Evolutionary conservation across 2,113 vertebrate genomes (phyloP).

Genomic region (Glaucomys volans): DNA sequence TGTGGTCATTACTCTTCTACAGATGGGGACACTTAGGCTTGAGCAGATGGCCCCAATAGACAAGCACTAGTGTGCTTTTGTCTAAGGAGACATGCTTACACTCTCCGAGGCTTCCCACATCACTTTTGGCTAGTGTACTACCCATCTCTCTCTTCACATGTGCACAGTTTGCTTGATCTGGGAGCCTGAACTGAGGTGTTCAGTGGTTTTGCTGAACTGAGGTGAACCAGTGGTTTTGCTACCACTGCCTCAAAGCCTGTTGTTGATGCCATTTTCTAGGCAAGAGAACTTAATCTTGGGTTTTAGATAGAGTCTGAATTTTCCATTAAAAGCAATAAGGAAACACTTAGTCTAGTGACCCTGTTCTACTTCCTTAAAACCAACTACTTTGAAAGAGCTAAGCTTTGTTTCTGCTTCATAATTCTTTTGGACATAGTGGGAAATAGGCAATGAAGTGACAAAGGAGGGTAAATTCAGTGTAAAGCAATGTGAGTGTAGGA

Average conservation of each 20-base stretch:
- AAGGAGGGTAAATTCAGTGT: not conserved
- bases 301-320: not conserved
- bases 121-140: fast-evolving
- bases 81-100: not conserved
- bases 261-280: not conserved
- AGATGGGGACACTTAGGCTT: not conserved
- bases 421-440: slow-evolving; percentile 1
- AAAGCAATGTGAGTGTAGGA: not conserved
- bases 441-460: slow-evolving; percentile 41
- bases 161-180: not conserved
- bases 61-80: no score
- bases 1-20: not conserved
- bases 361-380: not conserved
- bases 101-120: not conserved
- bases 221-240: not conserved
- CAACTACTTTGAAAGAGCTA: slow-evolving; percentile 19
- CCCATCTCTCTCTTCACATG: no score
- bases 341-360: not conserved
- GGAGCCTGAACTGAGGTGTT: not conserved
- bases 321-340: slow-evolving; percentile 17
- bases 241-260: not conserved
- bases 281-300: not conserved
- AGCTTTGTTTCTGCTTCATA: not conserved
- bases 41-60: not conserved
- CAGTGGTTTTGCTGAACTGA: no score